phyloP scores from a whole-genome alignment of 2,113 vertebrate species.

The Tyrannus savana region DNA sequence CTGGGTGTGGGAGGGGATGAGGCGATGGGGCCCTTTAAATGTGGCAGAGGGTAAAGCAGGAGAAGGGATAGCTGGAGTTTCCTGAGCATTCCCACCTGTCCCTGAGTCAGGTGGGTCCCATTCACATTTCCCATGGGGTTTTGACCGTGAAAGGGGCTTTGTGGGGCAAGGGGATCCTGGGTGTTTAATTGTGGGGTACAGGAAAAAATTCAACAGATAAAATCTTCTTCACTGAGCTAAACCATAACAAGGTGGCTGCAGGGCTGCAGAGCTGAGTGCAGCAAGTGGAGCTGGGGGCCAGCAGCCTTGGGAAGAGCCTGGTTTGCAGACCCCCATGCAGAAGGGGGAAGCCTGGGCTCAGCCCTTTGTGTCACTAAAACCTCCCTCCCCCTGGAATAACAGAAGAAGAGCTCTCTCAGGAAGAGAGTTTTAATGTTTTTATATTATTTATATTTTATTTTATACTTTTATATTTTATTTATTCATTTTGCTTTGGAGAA shows the following conservation, averaged over 20 bases:
- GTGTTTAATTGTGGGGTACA: not conserved
- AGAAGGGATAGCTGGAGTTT: not conserved
- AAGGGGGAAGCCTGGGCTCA: not conserved
- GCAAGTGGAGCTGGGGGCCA: accelerated
- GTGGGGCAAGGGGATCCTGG: not conserved
- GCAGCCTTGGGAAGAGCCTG: accelerated
- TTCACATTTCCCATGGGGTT: not conserved
- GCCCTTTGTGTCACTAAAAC: not conserved
- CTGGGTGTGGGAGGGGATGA: not conserved
- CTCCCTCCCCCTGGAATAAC: not conserved
- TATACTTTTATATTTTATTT: not conserved
- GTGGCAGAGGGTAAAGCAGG: not conserved
- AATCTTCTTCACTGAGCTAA: too few relatives aligned
- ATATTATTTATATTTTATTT: not conserved
- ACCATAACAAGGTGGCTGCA: not conserved
- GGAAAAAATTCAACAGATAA: too few relatives aligned
- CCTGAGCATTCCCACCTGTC: not conserved
- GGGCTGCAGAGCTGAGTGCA: not conserved
- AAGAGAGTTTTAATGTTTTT: not conserved
- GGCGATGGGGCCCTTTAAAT: accelerated
- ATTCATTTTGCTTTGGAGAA: not conserved
- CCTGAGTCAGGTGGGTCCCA: not conserved
- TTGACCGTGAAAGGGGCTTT: not conserved
- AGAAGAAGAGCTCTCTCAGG: not conserved
- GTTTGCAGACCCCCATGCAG: not conserved